These are phyloP conservation scores for Chamaea fasciata DNA, from an alignment of 2,113 vertebrate genomes.

Conservation along the genomic window DNA sequence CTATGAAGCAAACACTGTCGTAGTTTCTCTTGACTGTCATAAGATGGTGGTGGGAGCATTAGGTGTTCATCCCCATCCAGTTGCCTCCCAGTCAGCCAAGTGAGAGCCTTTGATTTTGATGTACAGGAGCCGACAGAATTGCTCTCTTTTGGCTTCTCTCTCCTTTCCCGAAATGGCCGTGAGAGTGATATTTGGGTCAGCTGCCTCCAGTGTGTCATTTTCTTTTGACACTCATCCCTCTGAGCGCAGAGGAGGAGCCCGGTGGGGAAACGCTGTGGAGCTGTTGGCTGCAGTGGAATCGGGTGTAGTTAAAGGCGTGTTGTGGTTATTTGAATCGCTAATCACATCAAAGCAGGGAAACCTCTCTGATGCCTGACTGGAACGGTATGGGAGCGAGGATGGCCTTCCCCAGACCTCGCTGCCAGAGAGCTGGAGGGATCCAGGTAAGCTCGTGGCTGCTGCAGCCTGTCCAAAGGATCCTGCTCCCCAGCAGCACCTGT, in stretches of 20 bases:
- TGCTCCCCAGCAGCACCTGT: neutral
- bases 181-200: conserved; percentile 56
- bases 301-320: neutral
- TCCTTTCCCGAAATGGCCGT: neutral
- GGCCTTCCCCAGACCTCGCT: neutral
- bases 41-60: neutral
- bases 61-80: neutral
- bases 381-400: fast-evolving
- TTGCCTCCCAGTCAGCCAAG: neutral
- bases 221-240: conserved; percentile 28
- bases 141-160: conserved; percentile 28
- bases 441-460: neutral
- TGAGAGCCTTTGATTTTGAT: neutral
- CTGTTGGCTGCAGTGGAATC: neutral
- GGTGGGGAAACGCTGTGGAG: neutral
- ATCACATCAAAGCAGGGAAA: neutral
- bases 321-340: neutral
- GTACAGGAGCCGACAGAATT: neutral
- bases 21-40: neutral
- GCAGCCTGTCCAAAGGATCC: neutral
- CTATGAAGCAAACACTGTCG: neutral
- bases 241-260: conserved; percentile 5
- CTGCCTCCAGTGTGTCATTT: conserved; percentile 15
- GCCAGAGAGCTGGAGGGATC: neutral
- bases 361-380: neutral